Conservation (phyloP, 2,113 vertebrate species). For the Geococcyx californianus region DNA sequence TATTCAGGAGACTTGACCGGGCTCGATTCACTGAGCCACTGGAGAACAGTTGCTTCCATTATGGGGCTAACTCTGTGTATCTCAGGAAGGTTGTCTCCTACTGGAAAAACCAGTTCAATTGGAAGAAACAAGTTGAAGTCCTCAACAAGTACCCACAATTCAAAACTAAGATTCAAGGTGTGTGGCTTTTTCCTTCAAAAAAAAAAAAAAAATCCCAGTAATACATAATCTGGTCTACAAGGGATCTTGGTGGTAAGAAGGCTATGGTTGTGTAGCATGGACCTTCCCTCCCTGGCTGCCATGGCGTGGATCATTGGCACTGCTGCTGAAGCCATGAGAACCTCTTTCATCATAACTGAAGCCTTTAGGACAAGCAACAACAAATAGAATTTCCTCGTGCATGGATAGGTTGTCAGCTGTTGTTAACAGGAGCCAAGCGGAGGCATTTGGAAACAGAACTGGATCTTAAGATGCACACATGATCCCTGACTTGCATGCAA, state of each 20-base stretch:
- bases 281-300: neutral
- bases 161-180: constrained; percentile 85
- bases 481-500: neutral
- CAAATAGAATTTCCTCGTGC: constrained; percentile 9
- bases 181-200: neutral
- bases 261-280: neutral
- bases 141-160: constrained; percentile 81
- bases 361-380: constrained; percentile 17
- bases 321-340: neutral
- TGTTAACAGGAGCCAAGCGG: neutral
- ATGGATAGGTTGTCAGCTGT: constrained; percentile 6
- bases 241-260: neutral
- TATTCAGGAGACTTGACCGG: constrained; percentile 74
- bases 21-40: constrained; percentile 68
- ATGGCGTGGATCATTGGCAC: neutral
- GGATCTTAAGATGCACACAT: neutral
- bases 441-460: neutral
- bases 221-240: neutral
- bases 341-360: neutral
- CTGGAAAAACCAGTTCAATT: constrained; percentile 79
- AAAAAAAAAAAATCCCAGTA: neutral
- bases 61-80: constrained; percentile 70
- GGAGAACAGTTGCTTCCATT: constrained; percentile 76
- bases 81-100: constrained; percentile 76
- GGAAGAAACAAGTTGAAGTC: constrained; percentile 79